phyloP scores from a whole-genome alignment of 2,113 vertebrate genomes.

The Silurus meridionalis region DNA sequence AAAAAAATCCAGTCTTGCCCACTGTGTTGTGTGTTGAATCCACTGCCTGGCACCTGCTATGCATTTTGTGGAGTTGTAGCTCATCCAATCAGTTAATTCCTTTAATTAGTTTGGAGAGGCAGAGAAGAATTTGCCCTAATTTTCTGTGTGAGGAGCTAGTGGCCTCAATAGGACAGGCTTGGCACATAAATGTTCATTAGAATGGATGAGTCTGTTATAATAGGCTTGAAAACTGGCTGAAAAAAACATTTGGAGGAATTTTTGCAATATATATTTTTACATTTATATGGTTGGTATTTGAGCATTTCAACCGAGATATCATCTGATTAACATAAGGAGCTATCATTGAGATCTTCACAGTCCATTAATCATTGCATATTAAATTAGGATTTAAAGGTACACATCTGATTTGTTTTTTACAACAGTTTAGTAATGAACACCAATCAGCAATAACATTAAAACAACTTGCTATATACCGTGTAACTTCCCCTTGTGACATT shows the following conservation, averaged over 20 bases:
- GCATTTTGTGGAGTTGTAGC: slow-evolving; percentile 59
- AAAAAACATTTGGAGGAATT: not conserved
- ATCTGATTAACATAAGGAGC: not conserved
- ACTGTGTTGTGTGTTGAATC: not conserved
- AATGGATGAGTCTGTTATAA: slow-evolving; percentile 55
- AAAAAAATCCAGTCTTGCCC: not conserved
- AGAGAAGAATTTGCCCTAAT: slow-evolving; percentile 78
- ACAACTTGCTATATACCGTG: no score
- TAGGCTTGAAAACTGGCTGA: not conserved
- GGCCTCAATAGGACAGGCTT: slow-evolving; percentile 72
- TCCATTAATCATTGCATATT: not conserved
- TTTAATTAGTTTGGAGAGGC: slow-evolving; percentile 67
- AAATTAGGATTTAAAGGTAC: not conserved
- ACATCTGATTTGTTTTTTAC: not conserved
- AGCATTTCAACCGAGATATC: not conserved
- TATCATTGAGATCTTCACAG: not conserved
- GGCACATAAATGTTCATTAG: slow-evolving; percentile 65
- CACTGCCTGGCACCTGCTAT: slow-evolving; percentile 10
- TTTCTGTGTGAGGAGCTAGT: slow-evolving; percentile 71
- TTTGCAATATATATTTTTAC: not conserved
- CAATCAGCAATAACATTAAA: no score
- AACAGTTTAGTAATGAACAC: not conserved
- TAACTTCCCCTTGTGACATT: no score
- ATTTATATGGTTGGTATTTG: not conserved
- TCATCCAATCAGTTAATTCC: slow-evolving; percentile 65